Base-by-base conservation (phyloP, 2,113 vertebrate species). In the Thryonomys swinderianus region DNA sequence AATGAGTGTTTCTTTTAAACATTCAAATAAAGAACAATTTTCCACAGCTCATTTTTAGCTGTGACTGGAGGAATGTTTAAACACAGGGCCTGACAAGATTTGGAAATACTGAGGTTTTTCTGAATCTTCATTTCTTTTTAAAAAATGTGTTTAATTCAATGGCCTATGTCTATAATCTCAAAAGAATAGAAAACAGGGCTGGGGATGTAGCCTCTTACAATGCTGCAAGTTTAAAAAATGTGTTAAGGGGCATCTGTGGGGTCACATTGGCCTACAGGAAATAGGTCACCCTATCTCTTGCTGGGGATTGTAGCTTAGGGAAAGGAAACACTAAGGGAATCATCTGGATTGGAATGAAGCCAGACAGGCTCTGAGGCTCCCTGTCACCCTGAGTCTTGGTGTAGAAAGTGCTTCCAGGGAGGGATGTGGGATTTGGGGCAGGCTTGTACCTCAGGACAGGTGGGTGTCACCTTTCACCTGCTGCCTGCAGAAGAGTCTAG, bases 1-100 rank as follows among this genome's bases (percentile, higher is more conserved):
- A n/a, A n/a, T n/a, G n/a, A n/a, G 53, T 55, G 7, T 12, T 13
- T 90, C 93, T 85, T 32, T 85, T 55, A 85, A 91, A 80, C 80
- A 64, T 90, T 12, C n/a, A 89, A 76, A 51, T 81, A n/a, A 79
- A 62, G 18, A 51, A 48, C 1, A 12, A 1, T 67, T 88, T 92
- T 92, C 37, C 87, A 1, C 62, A 86, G 34, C 32, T 81, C 67
- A 30, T 48, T 90, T 90, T 82, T 62, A 79, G 51, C 23, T 18
- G 2, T 64, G 66, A 76, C 21, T 64, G 53, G 20, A 73, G 14
- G 42, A 59, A 69, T 89, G 34, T 71, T 93, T 92, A 85, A 69
- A 59, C 48, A 48, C 42, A 55, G 13, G 21, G 9, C 11, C 42
- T 69, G 37, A 45, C 71, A 88, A 74, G 9, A n/a, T 53, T 45